Evolutionary conservation across 2,113 vertebrate species (phyloP).

Genomic region (human): GRCh38 chr1:55129501-55130000

Average conservation of each 20-base stretch:
- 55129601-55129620: background rate
- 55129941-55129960: background rate
- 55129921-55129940: background rate
- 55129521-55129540: conserved; percentile 99
- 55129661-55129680: background rate
- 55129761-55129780: background rate
- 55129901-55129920: background rate
- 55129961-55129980: background rate
- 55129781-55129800: background rate
- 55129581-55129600: conserved; percentile 33
- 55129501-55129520: conserved; percentile 99
- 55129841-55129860: background rate
- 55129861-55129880: background rate
- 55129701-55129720: background rate
- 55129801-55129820: background rate
- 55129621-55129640: background rate
- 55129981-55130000: background rate
- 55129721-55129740: background rate
- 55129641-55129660: background rate
- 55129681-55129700: background rate
- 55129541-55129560: conserved; percentile 98
- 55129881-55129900: background rate
- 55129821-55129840: background rate
- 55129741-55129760: conserved; percentile 10
- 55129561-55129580: conserved; percentile 98